phyloP scores from a whole-genome alignment of 2,888 invertebrate species.

The Pteria penguin region DNA sequence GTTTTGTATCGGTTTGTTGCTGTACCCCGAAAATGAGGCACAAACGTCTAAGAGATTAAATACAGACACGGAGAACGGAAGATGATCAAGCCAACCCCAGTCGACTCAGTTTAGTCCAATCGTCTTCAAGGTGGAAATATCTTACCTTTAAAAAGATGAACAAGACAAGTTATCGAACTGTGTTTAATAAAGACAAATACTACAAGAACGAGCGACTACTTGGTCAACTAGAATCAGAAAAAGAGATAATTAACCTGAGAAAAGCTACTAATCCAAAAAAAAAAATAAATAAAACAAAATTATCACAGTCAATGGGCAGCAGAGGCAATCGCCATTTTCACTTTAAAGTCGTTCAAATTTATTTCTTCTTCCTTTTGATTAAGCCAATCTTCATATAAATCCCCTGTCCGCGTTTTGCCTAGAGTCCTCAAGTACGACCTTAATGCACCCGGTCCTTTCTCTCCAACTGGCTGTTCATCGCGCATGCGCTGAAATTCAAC shows the following conservation, averaged over 20 bases:
- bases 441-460: constrained; percentile 63
- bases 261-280: too few relatives aligned
- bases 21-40: neutral
- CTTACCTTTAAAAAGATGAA: too few relatives aligned
- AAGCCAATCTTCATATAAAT: constrained; percentile 71
- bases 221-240: too few relatives aligned
- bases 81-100: too few relatives aligned
- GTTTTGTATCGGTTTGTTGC: neutral
- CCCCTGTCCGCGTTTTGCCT: constrained; percentile 62
- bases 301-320: neutral
- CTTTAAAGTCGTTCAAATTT: neutral
- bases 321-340: neutral
- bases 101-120: too few relatives aligned
- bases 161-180: too few relatives aligned
- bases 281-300: too few relatives aligned
- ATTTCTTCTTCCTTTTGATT: constrained; percentile 67
- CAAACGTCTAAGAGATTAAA: constrained; percentile 9
- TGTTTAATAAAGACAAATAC: too few relatives aligned
- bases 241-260: too few relatives aligned
- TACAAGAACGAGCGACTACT: too few relatives aligned
- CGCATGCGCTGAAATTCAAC: constrained; percentile 17
- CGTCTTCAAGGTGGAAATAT: too few relatives aligned
- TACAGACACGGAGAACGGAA: too few relatives aligned
- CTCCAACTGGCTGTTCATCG: constrained; percentile 31
- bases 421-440: constrained; percentile 65